phyloP scores from a whole-genome alignment of 53 echinoderm and acorn worm species.

The Patiria pectinifera region DNA sequence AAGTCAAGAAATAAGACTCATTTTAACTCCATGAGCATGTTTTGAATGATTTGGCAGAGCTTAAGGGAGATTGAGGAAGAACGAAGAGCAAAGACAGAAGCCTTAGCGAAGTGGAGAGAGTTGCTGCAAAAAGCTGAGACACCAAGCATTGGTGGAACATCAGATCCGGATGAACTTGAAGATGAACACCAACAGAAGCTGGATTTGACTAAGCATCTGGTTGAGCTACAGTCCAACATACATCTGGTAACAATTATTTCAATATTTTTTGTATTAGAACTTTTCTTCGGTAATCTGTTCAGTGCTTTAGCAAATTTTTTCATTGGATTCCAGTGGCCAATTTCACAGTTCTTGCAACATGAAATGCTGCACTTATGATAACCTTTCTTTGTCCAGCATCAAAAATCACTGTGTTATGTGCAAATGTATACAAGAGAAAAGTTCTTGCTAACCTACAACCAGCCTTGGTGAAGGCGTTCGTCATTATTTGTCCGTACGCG shows the following conservation, averaged over 20 bases:
- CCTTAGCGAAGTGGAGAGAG: constrained; percentile 71
- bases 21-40: no score
- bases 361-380: no score
- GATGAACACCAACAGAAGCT: constrained; percentile 84
- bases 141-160: constrained; percentile 75
- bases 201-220: constrained; percentile 69
- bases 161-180: constrained; percentile 87
- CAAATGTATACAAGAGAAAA: no score
- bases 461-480: no score
- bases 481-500: no score
- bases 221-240: constrained; percentile 61
- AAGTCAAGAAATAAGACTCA: no score
- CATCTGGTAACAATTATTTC: constrained; percentile 29
- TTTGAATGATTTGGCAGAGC: neutral
- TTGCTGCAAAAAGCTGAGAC: constrained; percentile 71
- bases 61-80: constrained; percentile 58
- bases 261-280: neutral
- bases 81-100: constrained; percentile 38
- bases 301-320: no score
- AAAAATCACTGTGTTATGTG: no score
- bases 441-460: no score
- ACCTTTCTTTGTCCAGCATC: no score
- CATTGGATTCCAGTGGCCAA: no score
- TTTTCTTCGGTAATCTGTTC: neutral
- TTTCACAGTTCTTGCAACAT: no score